Evolutionary conservation across 2,113 vertebrate species (phyloP).

Genomic region (Vimba vimba): DNA sequence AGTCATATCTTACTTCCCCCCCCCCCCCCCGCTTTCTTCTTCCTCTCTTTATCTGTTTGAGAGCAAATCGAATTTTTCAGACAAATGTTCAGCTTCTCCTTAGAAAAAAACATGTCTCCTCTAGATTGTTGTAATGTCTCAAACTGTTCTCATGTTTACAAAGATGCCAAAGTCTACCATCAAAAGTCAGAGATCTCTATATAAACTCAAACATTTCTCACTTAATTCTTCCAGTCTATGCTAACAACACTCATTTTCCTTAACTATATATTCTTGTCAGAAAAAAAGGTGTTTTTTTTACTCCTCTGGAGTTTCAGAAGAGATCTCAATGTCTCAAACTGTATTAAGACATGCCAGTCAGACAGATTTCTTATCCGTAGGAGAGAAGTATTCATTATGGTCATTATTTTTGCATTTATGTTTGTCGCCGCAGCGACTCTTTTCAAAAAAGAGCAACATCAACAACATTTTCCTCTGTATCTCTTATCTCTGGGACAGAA

Average conservation of each 20-base stretch:
- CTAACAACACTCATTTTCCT: too few species aligned
- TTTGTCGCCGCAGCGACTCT: background rate
- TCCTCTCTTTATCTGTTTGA: background rate
- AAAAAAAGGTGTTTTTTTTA: too few species aligned
- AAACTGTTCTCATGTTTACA: background rate
- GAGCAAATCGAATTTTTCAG: too few species aligned
- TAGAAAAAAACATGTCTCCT: background rate
- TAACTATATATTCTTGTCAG: too few species aligned
- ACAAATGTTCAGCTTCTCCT: too few species aligned
- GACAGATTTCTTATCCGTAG: background rate
- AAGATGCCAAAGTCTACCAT: background rate
- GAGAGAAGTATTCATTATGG: background rate
- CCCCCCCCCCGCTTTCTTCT: too few species aligned
- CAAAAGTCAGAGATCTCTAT: background rate
- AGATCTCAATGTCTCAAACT: background rate
- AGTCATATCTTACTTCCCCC: background rate
- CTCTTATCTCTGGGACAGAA: background rate
- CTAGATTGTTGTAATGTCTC: background rate
- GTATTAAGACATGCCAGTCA: background rate
- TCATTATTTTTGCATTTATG: background rate
- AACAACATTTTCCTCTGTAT: background rate
- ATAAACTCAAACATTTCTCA: background rate
- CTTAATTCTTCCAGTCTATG: too few species aligned
- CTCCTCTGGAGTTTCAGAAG: background rate
- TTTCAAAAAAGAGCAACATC: background rate